Conservation (phyloP, 2,797 vertebrate genomes). For the Sebastes goodei region DNA sequence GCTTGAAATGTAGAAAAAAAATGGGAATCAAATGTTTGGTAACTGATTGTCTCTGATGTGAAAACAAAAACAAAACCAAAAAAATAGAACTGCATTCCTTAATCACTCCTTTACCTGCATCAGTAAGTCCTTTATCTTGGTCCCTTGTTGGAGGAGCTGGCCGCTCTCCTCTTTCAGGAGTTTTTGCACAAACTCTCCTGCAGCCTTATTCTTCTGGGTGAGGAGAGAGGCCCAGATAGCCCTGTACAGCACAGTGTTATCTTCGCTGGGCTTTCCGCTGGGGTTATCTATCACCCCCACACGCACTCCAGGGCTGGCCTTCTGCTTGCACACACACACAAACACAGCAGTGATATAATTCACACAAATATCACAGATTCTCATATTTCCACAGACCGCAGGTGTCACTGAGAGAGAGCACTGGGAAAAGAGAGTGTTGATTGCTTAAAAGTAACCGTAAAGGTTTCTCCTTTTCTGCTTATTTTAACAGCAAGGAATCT, state of each 20-base stretch:
- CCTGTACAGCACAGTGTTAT: conserved; percentile 88
- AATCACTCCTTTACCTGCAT: conserved; percentile 78
- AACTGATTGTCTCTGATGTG: background rate
- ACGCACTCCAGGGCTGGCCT: conserved; percentile 86
- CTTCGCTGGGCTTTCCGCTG: conserved; percentile 86
- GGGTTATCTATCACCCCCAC: conserved; percentile 94
- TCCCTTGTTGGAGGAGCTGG: conserved; percentile 85
- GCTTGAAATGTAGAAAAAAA: background rate
- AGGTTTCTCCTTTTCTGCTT: background rate
- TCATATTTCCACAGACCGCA: conserved; percentile 38
- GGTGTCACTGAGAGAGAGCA: conserved; percentile 26
- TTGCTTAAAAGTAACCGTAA: conserved; percentile 26
- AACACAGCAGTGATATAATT: conserved; percentile 22
- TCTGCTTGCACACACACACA: conserved; percentile 76
- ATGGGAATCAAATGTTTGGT: conserved; percentile 2
- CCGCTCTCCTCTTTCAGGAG: conserved; percentile 88
- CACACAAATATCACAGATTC: conserved; percentile 43
- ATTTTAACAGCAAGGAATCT: background rate
- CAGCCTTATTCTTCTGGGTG: conserved; percentile 88
- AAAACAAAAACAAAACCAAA: background rate
- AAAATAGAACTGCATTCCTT: background rate
- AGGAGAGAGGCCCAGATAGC: conserved; percentile 91
- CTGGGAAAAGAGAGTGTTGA: conserved; percentile 8
- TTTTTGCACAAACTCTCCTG: conserved; percentile 87
- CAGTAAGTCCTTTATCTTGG: conserved; percentile 89